These are phyloP conservation scores for human DNA, from an alignment of 2,113 vertebrate genomes.

Conservation along the genomic window GRCh38 chr12:3204501-3205000, in stretches of 20 bases:
- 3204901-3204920: constrained; percentile 86
- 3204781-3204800: neutral
- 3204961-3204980: constrained; percentile 84
- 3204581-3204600: neutral
- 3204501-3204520: constrained; percentile 7
- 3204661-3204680: neutral
- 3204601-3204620: neutral
- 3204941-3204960: constrained; percentile 68
- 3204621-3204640: neutral
- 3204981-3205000: neutral
- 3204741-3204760: neutral
- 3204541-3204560: neutral
- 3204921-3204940: constrained; percentile 88
- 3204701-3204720: neutral
- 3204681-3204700: neutral
- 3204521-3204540: constrained; percentile 35
- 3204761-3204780: neutral
- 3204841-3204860: constrained; percentile 79
- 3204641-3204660: neutral
- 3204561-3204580: neutral
- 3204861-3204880: neutral
- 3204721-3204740: neutral
- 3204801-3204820: neutral
- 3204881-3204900: constrained; percentile 78
- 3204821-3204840: neutral